Evolutionary conservation across 2,797 vertebrate species (phyloP).

Genomic region (Sphenopsis melanotis): DNA sequence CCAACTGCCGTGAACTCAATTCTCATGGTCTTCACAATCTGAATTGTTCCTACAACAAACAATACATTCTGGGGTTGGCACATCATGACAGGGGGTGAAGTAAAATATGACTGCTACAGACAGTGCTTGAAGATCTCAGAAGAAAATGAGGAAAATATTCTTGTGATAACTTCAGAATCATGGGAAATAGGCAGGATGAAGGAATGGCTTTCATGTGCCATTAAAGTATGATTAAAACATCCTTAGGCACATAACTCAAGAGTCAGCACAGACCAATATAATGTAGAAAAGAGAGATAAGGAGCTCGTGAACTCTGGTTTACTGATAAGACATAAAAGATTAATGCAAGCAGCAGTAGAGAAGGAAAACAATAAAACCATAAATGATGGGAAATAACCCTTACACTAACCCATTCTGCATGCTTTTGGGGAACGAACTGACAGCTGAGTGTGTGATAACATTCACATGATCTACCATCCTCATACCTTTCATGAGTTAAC

Average conservation of each 20-base stretch:
- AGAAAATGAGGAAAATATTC: not conserved
- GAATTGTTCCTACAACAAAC: not conserved
- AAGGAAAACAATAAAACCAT: constrained; percentile 9
- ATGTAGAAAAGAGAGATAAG: not conserved
- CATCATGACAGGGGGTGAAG: not conserved
- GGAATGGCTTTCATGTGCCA: not conserved
- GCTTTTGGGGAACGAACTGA: not conserved
- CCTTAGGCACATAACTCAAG: constrained; percentile 3
- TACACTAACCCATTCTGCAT: not conserved
- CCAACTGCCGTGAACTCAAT: not conserved
- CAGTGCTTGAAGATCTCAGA: not conserved
- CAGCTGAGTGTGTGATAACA: not conserved
- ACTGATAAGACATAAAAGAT: not conserved
- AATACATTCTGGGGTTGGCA: not conserved
- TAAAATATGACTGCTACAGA: not conserved
- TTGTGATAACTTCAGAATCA: constrained; percentile 1
- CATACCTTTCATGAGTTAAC: not conserved
- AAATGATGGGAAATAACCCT: not conserved
- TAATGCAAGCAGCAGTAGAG: not conserved
- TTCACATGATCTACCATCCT: not conserved
- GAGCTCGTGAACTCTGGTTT: not conserved
- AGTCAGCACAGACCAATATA: not conserved
- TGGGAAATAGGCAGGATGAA: not conserved
- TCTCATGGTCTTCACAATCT: not conserved
- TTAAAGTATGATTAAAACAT: constrained; percentile 15